phyloP scores from a whole-genome alignment of 2,113 vertebrate species.

The Mesoclemmys tuberculata region DNA sequence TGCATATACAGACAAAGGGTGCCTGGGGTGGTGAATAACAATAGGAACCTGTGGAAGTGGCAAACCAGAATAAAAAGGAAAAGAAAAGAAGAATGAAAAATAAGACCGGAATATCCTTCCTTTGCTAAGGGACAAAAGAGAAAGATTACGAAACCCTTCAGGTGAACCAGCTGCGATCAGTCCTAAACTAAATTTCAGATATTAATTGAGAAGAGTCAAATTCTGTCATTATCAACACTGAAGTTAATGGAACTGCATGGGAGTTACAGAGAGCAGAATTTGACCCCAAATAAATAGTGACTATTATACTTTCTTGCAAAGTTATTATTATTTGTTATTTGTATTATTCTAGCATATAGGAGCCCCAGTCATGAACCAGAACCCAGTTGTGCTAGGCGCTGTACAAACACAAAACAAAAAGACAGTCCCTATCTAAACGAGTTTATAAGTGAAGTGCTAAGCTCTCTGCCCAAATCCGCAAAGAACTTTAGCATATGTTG shows the following conservation, averaged over 20 bases:
- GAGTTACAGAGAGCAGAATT: not conserved
- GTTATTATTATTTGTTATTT: not conserved
- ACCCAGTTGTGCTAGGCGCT: not conserved
- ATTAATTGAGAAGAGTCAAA: not conserved
- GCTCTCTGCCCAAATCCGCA: not conserved
- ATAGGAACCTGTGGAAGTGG: not conserved
- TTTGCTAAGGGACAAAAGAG: not conserved
- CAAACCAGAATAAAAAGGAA: not conserved
- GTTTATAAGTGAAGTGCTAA: not conserved
- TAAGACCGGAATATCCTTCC: not conserved
- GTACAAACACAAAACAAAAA: not conserved
- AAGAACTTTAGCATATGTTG: not conserved
- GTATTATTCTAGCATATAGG: not conserved
- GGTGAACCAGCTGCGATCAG: not conserved
- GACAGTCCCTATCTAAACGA: not conserved
- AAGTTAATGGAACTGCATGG: not conserved
- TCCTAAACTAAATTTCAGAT: not conserved
- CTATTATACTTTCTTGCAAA: accelerated
- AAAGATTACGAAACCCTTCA: not conserved
- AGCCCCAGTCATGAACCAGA: not conserved
- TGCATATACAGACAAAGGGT: not conserved
- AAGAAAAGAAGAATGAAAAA: not conserved
- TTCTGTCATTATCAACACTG: not conserved
- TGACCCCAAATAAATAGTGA: not conserved
- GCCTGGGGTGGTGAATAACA: not conserved